phyloP scores from a whole-genome alignment of 2,888 invertebrate species.

The Mythimna albipuncta region DNA sequence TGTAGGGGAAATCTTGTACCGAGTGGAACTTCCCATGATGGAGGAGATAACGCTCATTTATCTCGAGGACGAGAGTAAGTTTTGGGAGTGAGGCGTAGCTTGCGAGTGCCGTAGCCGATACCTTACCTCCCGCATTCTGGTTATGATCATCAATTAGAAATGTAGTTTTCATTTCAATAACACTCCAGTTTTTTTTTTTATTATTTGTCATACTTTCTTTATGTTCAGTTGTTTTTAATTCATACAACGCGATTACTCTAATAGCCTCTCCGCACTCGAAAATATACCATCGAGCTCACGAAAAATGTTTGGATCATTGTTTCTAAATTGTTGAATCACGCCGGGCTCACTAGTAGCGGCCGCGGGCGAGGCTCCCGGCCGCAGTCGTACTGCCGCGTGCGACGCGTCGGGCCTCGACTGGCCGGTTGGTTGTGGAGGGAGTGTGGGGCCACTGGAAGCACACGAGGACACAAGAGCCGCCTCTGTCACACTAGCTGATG shows the following conservation, averaged over 20 bases:
- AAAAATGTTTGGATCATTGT: conserved; percentile 79
- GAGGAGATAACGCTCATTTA: conserved; percentile 98
- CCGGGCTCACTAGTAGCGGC: conserved; percentile 60
- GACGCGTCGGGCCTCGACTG: conserved; percentile 34
- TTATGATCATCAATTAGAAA: conserved; percentile 91
- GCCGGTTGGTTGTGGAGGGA: conserved; percentile 55
- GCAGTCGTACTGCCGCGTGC: conserved; percentile 22
- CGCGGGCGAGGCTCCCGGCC: background rate
- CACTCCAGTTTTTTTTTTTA: conserved; percentile 85
- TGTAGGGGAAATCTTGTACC: conserved; percentile 97
- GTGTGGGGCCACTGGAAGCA: conserved; percentile 88
- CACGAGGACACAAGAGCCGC: conserved; percentile 83
- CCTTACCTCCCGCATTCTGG: conserved; percentile 91
- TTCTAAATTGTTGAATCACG: conserved; percentile 70
- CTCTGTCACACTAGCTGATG: conserved; percentile 73
- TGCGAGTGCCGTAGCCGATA: conserved; percentile 92
- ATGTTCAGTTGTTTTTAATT: conserved; percentile 84
- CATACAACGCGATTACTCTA: conserved; percentile 87
- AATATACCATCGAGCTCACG: conserved; percentile 82
- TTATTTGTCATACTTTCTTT: conserved; percentile 86
- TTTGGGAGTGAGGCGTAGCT: conserved; percentile 92
- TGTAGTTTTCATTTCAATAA: conserved; percentile 91
- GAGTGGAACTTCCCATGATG: conserved; percentile 98
- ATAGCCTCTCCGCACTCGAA: conserved; percentile 88
- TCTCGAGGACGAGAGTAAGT: conserved; percentile 96